Evolutionary conservation across 2,888 invertebrate species (phyloP), one percentile per base, ranked within the genome.

Genomic region (Clitarchus hookeri): DNA sequence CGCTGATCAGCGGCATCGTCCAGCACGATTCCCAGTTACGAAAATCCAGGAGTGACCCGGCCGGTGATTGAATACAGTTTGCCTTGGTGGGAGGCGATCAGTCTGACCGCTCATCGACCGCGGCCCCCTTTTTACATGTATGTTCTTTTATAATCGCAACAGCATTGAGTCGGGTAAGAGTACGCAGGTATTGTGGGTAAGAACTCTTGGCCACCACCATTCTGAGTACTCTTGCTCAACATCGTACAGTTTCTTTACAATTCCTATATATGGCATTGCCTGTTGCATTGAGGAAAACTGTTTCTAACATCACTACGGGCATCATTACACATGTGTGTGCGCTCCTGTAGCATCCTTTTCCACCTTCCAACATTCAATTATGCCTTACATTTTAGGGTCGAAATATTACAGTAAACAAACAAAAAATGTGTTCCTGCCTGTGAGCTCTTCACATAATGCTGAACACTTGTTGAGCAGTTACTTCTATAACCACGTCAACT

Each of bases 381-480:
- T 80, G 8, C 80, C 80, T 80, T 36, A 80, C 12, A 9, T 80
- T 36, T 11, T 80, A 80, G n/a, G 80, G 27, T 36, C 25, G 6
- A 80, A 80, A 80, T 80, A 80, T 80, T 80, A 80, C 80, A 80
- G 6, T 36, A 80, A 80, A 80, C 12, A 80, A 36, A 19, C 36
- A 36, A 26, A 26, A 80, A 80, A 36, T 80, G 19, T 80, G 26
- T 80, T 80, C 80, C 16, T 80, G n/a, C 36, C 80, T 80, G 80
- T 80, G n/a, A 6, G n/a, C 26, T 80, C 80, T 80, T 11, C 80
- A 80, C 6, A 80, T 36, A 9, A 80, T 19, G 80, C 26, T 11
- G 9, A 11, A 80, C 26, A 36, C 80, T 80, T 26, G 6, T 19
- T 26, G 36, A n/a, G 16, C 13, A 82, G 23, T 27, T 82, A 82